Conservation (phyloP, 2,113 vertebrate species). For the Anarhynchus alexandrinus region DNA sequence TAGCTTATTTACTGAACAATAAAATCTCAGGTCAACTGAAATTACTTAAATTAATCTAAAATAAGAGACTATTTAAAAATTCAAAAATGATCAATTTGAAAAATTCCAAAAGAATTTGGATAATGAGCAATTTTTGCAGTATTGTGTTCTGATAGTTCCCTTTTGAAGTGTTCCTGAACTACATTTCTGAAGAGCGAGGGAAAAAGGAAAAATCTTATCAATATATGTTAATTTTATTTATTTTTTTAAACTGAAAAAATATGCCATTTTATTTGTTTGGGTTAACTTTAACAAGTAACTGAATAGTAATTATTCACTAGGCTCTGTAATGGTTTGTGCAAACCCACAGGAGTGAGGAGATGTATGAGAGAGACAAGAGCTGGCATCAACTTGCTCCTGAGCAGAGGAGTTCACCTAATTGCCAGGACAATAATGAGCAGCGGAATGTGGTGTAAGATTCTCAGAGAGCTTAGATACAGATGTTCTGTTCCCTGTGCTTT, state of each 20-base stretch:
- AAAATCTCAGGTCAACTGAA: not conserved
- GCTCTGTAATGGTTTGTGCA: not conserved
- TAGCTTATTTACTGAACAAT: constrained; percentile 1
- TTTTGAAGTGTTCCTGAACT: not conserved
- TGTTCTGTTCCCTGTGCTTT: not conserved
- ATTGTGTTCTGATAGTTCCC: not conserved
- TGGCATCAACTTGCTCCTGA: not conserved
- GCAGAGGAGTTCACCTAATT: not conserved
- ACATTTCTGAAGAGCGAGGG: not conserved
- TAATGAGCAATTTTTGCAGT: not conserved
- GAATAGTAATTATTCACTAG: not conserved
- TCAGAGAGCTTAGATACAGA: not conserved
- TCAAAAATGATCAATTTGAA: not conserved
- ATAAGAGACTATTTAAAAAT: not conserved
- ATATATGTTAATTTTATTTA: not conserved
- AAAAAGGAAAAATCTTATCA: not conserved
- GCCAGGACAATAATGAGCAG: not conserved
- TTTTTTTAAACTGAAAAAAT: not conserved
- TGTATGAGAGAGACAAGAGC: not conserved
- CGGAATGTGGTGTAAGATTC: not conserved
- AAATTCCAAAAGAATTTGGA: not conserved
- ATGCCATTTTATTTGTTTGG: not conserved
- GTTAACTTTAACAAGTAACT: not conserved
- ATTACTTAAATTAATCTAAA: not conserved
- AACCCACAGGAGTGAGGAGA: not conserved